A percentile compares a stretch with the other conserved stretches of the same genome.
Evolutionary conservation across 2,888 invertebrate genomes (phyloP).

Genomic region (Cetonia aurata): DNA sequence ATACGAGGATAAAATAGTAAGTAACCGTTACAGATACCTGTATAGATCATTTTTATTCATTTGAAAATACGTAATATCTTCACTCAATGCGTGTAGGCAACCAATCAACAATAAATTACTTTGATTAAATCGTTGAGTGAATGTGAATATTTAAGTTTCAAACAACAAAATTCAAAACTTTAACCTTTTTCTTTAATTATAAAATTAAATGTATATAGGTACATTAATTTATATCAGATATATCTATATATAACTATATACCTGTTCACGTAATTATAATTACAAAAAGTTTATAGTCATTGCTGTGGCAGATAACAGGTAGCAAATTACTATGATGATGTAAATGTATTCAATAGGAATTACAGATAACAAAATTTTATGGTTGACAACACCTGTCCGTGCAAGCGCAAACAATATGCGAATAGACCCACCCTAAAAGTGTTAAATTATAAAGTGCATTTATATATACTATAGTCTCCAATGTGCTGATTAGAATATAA

Average conservation of each 20-base stretch:
- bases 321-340: not conserved
- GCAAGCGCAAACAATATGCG: conserved; percentile 9
- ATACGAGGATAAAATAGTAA: no score
- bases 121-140: no score
- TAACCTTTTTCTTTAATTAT: not conserved
- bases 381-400: conserved; percentile 6
- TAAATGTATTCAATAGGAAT: conserved; percentile 8
- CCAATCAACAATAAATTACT: no score
- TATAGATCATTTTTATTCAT: no score
- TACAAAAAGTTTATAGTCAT: not conserved
- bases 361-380: conserved; percentile 25
- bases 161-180: not conserved
- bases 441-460: conserved; percentile 10
- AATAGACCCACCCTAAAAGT: conserved; percentile 1
- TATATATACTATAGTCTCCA: not conserved
- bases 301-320: not conserved
- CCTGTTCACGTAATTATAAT: no score
- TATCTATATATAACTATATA: not conserved
- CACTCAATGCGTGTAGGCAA: no score
- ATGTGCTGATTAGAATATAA: conserved; percentile 16
- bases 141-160: no score
- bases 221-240: not conserved
- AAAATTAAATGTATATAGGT: not conserved
- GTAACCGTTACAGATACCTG: no score
- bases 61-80: no score